Evolutionary conservation across 2,797 vertebrate genomes (phyloP).

Genomic region (Channallabes apus): DNA sequence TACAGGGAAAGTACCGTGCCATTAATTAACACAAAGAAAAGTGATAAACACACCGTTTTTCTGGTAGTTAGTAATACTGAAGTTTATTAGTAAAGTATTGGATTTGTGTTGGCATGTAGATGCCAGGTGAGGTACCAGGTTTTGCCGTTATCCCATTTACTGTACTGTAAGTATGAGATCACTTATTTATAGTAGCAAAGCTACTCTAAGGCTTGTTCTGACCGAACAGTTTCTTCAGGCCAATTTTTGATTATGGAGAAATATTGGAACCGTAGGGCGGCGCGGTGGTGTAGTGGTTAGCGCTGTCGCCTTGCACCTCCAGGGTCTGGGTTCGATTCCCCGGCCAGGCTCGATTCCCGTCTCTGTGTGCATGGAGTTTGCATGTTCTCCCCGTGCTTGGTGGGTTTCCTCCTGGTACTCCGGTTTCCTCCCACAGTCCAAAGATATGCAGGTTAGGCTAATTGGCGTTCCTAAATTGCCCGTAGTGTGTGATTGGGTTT

Average conservation of each 20-base stretch:
- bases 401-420: too few species aligned
- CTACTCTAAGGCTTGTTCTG: constrained; percentile 2
- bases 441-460: too few species aligned
- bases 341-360: too few species aligned
- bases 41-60: not conserved
- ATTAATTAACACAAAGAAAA: constrained; percentile 13
- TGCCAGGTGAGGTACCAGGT: not conserved
- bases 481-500: too few species aligned
- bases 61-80: constrained; percentile 12
- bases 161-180: not conserved
- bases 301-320: too few species aligned
- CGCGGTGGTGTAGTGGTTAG: too few species aligned
- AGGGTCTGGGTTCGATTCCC: too few species aligned
- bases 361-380: too few species aligned
- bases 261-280: not conserved
- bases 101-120: constrained; percentile 24
- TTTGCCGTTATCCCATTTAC: not conserved
- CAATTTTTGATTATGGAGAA: not conserved
- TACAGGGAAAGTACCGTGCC: constrained; percentile 5
- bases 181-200: not conserved
- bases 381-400: too few species aligned
- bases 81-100: constrained; percentile 28
- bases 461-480: too few species aligned
- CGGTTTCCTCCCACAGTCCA: too few species aligned
- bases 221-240: not conserved